A percentile compares a stretch with the other conserved stretches of the same genome.
Evolutionary conservation across 2,113 vertebrate species (phyloP).

Genomic region (Daboia siamensis): DNA sequence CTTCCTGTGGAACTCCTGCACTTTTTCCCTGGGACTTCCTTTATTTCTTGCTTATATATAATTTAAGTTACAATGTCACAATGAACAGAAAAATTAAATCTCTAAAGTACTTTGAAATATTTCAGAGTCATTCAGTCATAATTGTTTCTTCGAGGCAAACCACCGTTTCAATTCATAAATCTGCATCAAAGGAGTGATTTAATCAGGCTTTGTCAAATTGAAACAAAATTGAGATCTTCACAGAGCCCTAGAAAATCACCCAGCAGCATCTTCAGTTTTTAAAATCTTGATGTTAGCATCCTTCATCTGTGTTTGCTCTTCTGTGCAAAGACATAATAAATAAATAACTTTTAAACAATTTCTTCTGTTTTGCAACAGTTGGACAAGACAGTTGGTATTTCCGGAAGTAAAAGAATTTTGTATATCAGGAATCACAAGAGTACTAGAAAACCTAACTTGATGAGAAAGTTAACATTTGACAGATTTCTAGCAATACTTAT

Average conservation of each 20-base stretch:
- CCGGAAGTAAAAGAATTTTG: neutral
- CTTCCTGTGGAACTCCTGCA: neutral
- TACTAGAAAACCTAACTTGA: neutral
- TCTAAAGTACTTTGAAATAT: neutral
- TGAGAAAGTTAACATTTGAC: neutral
- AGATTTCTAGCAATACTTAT: neutral
- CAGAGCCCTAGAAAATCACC: neutral
- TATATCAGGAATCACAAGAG: neutral
- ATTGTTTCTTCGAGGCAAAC: neutral
- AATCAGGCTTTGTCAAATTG: neutral
- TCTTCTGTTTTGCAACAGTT: neutral
- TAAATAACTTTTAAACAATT: neutral
- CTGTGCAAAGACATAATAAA: neutral
- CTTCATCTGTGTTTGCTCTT: neutral
- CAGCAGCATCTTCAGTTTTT: neutral
- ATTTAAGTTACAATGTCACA: neutral
- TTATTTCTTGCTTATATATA: neutral
- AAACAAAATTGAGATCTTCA: neutral
- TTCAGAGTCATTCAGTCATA: neutral
- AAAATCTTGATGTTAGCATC: neutral
- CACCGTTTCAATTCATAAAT: neutral
- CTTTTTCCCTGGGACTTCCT: neutral
- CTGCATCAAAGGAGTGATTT: neutral
- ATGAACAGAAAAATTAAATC: neutral
- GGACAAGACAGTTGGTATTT: neutral